Percentiles rank a stretch among this genome's conserved stretches.
These are phyloP conservation scores for Tetranychus urticae DNA, from an alignment of 1,140 invertebrate genomes.

Conservation along the genomic window DNA sequence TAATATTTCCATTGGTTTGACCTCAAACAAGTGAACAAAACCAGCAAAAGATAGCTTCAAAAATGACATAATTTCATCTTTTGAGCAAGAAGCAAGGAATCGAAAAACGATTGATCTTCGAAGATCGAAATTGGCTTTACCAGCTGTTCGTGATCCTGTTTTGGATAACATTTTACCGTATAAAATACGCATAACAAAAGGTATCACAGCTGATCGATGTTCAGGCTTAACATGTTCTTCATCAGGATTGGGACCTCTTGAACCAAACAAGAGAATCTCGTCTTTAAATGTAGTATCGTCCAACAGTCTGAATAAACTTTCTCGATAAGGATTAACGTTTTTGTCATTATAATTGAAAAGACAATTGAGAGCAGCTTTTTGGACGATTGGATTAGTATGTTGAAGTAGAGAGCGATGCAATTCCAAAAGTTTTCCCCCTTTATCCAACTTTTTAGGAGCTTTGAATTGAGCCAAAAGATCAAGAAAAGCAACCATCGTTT, in stretches of 20 bases:
- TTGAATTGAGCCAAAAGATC: constrained; percentile 44
- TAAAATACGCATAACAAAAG: constrained; percentile 52
- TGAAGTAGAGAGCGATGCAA: constrained; percentile 33
- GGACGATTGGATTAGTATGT: constrained; percentile 46
- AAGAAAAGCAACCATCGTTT: constrained; percentile 16
- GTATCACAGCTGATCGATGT: constrained; percentile 47
- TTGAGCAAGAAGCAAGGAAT: constrained; percentile 53
- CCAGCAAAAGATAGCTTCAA: constrained; percentile 56
- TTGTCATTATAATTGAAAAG: constrained; percentile 57
- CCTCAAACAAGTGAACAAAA: constrained; percentile 35
- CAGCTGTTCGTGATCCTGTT: constrained; percentile 38
- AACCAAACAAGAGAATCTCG: constrained; percentile 32
- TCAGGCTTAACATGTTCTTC: constrained; percentile 37
- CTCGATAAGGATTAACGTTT: constrained; percentile 44
- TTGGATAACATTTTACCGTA: constrained; percentile 68
- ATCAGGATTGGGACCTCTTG: constrained; percentile 47
- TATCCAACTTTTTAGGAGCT: constrained; percentile 50
- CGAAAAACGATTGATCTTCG: constrained; percentile 49
- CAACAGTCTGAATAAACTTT: constrained; percentile 44
- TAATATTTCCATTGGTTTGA: constrained; percentile 6
- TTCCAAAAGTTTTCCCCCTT: constrained; percentile 26
- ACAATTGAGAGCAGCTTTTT: constrained; percentile 60
- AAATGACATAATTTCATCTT: constrained; percentile 50
- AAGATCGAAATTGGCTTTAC: constrained; percentile 39
- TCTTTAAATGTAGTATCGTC: constrained; percentile 68